Percentiles rank a stretch among this genome's conserved stretches.
These are phyloP conservation scores for Aphis gossypii DNA, from an alignment of 1,140 invertebrate species.

Conservation along the genomic window DNA sequence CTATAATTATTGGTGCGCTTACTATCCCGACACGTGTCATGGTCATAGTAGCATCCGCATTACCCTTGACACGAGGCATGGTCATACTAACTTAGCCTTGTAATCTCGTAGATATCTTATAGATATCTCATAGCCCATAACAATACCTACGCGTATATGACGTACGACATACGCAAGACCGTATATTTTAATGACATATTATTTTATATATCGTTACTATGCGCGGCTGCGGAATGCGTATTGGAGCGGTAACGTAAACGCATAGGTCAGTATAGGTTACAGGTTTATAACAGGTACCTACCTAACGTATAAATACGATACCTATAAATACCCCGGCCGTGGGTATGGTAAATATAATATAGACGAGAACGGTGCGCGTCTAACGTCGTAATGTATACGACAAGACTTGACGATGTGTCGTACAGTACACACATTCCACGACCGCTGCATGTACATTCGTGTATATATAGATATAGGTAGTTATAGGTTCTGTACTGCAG, in stretches of 20 bases:
- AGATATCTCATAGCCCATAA: too few species aligned
- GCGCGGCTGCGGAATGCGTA: neutral
- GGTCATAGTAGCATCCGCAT: too few species aligned
- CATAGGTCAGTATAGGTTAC: neutral
- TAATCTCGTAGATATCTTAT: too few species aligned
- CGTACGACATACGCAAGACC: neutral
- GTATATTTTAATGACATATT: constrained; percentile 5
- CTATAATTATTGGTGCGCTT: too few species aligned
- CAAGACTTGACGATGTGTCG: constrained; percentile 17
- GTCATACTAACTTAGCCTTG: too few species aligned
- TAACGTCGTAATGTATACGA: neutral
- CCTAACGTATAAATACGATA: too few species aligned
- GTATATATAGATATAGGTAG: neutral
- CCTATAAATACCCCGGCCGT: neutral
- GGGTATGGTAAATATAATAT: neutral
- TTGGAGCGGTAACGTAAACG: neutral
- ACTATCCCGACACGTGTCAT: too few species aligned
- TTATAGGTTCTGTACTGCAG: neutral
- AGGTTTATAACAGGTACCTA: neutral
- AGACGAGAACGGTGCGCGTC: neutral
- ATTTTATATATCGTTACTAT: neutral
- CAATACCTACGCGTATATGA: neutral
- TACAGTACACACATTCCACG: constrained; percentile 6
- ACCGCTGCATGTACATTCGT: neutral
- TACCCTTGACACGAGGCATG: too few species aligned